Evolutionary conservation across 2,888 invertebrate species (phyloP), one percentile per base, ranked within the genome.

Genomic region (Eilema depressum): DNA sequence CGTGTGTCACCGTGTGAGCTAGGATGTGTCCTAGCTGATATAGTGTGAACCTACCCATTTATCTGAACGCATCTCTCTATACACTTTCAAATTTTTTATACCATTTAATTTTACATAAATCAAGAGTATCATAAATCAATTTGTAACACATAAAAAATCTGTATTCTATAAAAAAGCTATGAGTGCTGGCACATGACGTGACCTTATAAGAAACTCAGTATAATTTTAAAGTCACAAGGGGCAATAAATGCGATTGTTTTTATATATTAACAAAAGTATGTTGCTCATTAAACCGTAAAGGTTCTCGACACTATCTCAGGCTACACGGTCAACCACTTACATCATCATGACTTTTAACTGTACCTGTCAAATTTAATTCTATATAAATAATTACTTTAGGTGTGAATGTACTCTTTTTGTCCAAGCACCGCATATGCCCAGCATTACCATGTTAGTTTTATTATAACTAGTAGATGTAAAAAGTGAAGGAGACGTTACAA

Each of bases 241-340:
- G 59, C 26, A 59, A 25, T 26, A 59, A 26, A 59, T 59, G 59
- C 28, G 59, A 17, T 59, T 28, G 26, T 26, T 59, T 59, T 59
- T 59, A 53, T 59, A 28, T 28, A 26, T 59, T 26, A 59, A 59
- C 26, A 61, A 61, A 61, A n/a, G 33, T 61, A 61, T 33, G 30
- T 61, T n/a, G 60, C 60, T 61, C 30, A 61, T 61, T 61, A 61
- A 28, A 30, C 10, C 10, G 33, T 30, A 61, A 30, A 61, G 30
- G 61, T 30, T 26, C 7, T 26, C 57, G 57, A 30, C 20, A 30
- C 28, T 61, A 61, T 20, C 30, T 61, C 25, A 28, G 30, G 30
- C 30, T 59, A 30, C 33, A 17, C 25, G 33, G 63, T 63, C 37
- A 63, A 30, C 30, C 4, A 28, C 30, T 30, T 20, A 59, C 25